Evolutionary conservation across 2,113 vertebrate species (phyloP).

Genomic region (Mixornis gularis): DNA sequence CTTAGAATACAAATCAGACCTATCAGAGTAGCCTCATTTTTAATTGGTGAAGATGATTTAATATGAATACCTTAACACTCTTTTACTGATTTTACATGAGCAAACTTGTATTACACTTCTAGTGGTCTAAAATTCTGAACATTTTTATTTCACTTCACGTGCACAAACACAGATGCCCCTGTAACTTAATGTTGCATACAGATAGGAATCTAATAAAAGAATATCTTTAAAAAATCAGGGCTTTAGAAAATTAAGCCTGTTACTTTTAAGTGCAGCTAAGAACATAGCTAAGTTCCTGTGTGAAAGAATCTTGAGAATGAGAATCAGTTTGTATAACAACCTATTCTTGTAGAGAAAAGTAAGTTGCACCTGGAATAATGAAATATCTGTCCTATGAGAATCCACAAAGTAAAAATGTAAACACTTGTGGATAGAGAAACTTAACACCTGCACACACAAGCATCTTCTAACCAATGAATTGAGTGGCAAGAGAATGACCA

Average conservation of each 20-base stretch:
- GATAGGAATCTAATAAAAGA: background rate
- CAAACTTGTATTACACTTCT: background rate
- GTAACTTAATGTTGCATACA: background rate
- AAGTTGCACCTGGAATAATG: too few species aligned
- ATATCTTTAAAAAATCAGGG: background rate
- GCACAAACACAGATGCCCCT: rapidly evolving
- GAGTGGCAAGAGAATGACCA: background rate
- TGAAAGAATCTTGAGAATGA: background rate
- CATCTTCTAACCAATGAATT: too few species aligned
- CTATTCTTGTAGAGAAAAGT: too few species aligned
- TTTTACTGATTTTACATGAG: background rate
- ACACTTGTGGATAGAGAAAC: background rate
- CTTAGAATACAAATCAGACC: slow-evolving; percentile 30
- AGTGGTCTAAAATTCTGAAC: background rate
- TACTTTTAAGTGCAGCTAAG: background rate
- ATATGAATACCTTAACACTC: background rate
- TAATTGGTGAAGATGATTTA: slow-evolving; percentile 7
- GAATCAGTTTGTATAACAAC: background rate
- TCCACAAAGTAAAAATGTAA: background rate
- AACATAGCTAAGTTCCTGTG: background rate
- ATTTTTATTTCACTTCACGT: background rate
- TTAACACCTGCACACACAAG: background rate
- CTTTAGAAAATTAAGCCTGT: too few species aligned
- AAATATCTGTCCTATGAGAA: background rate
- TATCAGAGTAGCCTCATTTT: background rate